Percentiles rank a stretch among this genome's conserved stretches.
Evolutionary conservation across 2,113 vertebrate species (phyloP).

Genomic region (Pterocles burchelli): DNA sequence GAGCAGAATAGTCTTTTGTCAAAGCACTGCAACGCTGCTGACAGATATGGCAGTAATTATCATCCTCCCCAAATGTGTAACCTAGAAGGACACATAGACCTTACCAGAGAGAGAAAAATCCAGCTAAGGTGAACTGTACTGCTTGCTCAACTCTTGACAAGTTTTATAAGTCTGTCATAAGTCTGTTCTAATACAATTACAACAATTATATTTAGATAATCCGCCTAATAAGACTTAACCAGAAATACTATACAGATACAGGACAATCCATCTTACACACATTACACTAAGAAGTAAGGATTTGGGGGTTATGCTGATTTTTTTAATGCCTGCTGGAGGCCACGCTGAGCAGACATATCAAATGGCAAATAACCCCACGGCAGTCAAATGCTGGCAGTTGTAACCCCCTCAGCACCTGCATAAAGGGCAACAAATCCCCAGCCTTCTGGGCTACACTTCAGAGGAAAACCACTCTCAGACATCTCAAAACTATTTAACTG

Average conservation of each 20-base stretch:
- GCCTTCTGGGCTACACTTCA: neutral
- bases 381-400: neutral
- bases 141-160: neutral
- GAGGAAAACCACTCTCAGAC: neutral
- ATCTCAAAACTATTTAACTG: neutral
- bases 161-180: neutral
- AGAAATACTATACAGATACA: neutral
- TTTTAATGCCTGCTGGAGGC: neutral
- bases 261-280: neutral
- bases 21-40: slow-evolving; percentile 37
- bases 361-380: neutral
- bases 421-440: neutral
- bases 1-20: slow-evolving; percentile 58
- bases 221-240: neutral
- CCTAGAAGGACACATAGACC: slow-evolving; percentile 35
- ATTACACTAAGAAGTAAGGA: neutral
- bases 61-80: neutral
- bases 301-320: neutral
- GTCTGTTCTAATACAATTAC: neutral
- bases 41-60: slow-evolving; percentile 55
- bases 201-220: neutral
- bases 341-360: neutral
- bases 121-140: neutral
- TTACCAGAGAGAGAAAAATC: neutral
- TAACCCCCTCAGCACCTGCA: neutral